Percentiles rank a stretch among this genome's conserved stretches.
These are phyloP conservation scores for Colostygia pectinataria DNA, from an alignment of 2,888 invertebrate genomes.

Conservation along the genomic window DNA sequence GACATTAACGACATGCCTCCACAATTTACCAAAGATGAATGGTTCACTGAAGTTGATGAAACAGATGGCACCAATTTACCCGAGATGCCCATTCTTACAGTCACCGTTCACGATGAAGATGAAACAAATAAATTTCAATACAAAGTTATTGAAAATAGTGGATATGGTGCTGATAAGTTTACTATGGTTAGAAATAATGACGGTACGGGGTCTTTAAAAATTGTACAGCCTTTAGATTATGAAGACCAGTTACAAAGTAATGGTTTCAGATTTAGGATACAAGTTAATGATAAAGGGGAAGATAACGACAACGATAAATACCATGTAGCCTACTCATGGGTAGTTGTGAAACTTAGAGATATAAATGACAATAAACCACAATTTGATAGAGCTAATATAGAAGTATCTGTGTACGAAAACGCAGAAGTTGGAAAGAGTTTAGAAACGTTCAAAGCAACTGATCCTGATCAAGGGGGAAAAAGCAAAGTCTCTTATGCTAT, in stretches of 20 bases:
- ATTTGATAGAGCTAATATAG: constrained; percentile 96
- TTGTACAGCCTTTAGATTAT: constrained; percentile 97
- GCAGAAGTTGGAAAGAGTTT: constrained; percentile 94
- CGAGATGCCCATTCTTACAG: constrained; percentile 96
- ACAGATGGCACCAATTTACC: constrained; percentile 96
- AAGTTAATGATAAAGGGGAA: constrained; percentile 97
- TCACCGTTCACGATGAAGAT: constrained; percentile 97
- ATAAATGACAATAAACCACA: constrained; percentile 99
- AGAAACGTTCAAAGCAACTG: constrained; percentile 97
- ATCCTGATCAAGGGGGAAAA: constrained; percentile 97
- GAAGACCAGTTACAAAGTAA: constrained; percentile 97
- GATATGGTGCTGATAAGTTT: constrained; percentile 97
- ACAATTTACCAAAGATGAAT: constrained; percentile 97
- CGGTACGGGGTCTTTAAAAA: constrained; percentile 96
- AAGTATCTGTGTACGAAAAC: constrained; percentile 95
- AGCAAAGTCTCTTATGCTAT: constrained; percentile 96
- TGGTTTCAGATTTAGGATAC: constrained; percentile 97
- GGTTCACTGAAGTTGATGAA: constrained; percentile 98
- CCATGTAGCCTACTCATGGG: constrained; percentile 98
- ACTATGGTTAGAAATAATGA: constrained; percentile 98
- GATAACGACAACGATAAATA: constrained; percentile 98
- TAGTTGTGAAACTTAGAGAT: constrained; percentile 95
- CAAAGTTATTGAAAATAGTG: constrained; percentile 96
- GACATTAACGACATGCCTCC: constrained; percentile 99
- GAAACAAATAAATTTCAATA: constrained; percentile 98